These are phyloP conservation scores for Isichthys henryi DNA, from an alignment of 2,113 vertebrate species.

Conservation along the genomic window DNA sequence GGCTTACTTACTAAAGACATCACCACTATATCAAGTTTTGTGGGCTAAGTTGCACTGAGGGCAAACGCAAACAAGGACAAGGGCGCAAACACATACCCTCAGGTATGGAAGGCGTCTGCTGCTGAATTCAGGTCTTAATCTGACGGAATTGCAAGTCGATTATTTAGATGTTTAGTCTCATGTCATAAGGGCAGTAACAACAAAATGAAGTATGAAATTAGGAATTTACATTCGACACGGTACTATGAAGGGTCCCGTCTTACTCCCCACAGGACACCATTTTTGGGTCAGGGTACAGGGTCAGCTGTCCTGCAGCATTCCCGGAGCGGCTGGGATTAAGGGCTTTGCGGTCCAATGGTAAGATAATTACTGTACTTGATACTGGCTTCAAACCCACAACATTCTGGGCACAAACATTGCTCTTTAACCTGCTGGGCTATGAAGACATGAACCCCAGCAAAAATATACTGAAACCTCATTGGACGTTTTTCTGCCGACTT, in stretches of 20 bases:
- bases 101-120: neutral
- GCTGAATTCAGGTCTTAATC: neutral
- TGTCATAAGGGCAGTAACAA: neutral
- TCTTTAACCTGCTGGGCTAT: neutral
- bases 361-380: neutral
- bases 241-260: neutral
- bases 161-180: neutral
- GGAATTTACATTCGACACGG: neutral
- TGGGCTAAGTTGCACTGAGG: neutral
- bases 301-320: neutral
- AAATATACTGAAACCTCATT: neutral
- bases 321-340: neutral
- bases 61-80: neutral
- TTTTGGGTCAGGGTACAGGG: neutral
- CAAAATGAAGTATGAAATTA: neutral
- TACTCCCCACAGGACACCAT: neutral
- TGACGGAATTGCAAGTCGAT: neutral
- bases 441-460: neutral
- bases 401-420: neutral
- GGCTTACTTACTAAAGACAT: constrained; percentile 16
- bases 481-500: neutral
- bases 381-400: neutral
- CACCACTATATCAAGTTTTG: constrained; percentile 10
- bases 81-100: neutral
- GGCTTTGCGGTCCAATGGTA: neutral